Percentiles rank a stretch among this genome's conserved stretches.
phyloP scores from a whole-genome alignment of 2,797 vertebrate species.

The Neoniphon sammara region DNA sequence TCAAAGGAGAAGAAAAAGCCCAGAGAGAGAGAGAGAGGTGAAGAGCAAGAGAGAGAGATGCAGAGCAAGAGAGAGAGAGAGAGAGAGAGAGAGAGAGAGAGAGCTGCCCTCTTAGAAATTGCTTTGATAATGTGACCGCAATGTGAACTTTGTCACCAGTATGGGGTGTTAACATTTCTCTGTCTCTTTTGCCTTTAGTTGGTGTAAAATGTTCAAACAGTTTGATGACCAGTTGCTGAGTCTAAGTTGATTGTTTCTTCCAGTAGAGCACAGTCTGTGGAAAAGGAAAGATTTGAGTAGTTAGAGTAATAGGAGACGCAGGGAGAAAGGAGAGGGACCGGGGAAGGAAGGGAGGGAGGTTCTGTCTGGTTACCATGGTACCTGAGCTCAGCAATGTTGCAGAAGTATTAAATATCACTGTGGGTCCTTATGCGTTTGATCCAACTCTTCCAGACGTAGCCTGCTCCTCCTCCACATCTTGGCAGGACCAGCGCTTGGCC shows the following conservation, averaged over 20 bases:
- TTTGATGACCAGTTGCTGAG: constrained; percentile 25
- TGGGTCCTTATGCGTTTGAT: constrained; percentile 70
- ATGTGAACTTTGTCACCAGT: constrained; percentile 67
- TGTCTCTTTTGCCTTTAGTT: not conserved
- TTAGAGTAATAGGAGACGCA: constrained; percentile 17
- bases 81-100: not conserved
- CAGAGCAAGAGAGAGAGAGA: too few species aligned
- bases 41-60: too few species aligned
- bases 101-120: constrained; percentile 41
- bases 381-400: constrained; percentile 57
- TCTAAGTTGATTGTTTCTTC: constrained; percentile 29
- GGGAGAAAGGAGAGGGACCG: not conserved
- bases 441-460: constrained; percentile 50
- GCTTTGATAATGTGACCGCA: constrained; percentile 66
- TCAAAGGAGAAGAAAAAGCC: constrained; percentile 57
- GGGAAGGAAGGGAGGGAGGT: not conserved
- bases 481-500: constrained; percentile 49
- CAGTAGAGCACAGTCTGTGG: not conserved
- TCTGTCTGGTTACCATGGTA: constrained; percentile 70
- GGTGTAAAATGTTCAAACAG: constrained; percentile 6
- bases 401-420: constrained; percentile 66
- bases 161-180: constrained; percentile 32
- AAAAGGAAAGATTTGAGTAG: not conserved
- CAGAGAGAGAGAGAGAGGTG: too few species aligned
- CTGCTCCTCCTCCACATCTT: constrained; percentile 63